A percentile compares a stretch with the other conserved stretches of the same genome.
phyloP scores from a whole-genome alignment of 1,140 invertebrate species.

The Drosophila tani region DNA sequence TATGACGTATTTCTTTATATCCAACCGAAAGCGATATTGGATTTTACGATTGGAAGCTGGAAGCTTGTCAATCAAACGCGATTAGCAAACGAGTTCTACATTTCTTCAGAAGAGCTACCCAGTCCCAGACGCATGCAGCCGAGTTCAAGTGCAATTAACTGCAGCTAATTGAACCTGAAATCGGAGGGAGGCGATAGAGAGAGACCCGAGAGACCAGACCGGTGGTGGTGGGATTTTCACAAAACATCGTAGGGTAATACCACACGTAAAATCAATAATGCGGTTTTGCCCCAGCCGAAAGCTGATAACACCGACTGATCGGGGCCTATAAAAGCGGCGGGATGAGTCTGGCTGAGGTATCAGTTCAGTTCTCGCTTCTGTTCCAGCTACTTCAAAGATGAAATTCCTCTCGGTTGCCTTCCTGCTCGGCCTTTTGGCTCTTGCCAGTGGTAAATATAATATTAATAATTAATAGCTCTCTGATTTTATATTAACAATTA shows the following conservation, averaged over 20 bases:
- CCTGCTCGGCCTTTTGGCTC: conserved; percentile 61
- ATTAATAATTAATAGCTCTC: neutral
- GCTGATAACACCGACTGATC: conserved; percentile 14
- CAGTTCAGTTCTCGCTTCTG: conserved; percentile 38
- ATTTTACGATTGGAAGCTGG: conserved; percentile 7
- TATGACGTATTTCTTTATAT: conserved; percentile 6
- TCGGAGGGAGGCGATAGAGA: conserved; percentile 2
- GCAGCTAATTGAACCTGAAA: conserved; percentile 42
- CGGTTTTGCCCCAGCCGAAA: conserved; percentile 31
- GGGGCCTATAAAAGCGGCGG: conserved; percentile 20
- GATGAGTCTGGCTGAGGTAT: conserved; percentile 3
- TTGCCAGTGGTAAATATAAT: conserved; percentile 57
- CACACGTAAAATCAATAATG: conserved; percentile 24
- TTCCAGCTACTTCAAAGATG: conserved; percentile 49
- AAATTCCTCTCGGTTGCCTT: conserved; percentile 72
- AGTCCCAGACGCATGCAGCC: neutral
- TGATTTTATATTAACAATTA: neutral
- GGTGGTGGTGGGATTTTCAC: conserved; percentile 29
- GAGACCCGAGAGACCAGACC: conserved; percentile 1
- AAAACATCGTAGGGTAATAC: conserved; percentile 26
- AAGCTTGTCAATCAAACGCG: conserved; percentile 42
- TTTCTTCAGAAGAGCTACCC: conserved; percentile 29
- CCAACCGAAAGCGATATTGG: neutral
- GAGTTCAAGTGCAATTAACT: conserved; percentile 28
- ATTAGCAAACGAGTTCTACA: conserved; percentile 35